Conservation (phyloP, 2,797 vertebrate genomes). For the Chiroxiphia lanceolata region DNA sequence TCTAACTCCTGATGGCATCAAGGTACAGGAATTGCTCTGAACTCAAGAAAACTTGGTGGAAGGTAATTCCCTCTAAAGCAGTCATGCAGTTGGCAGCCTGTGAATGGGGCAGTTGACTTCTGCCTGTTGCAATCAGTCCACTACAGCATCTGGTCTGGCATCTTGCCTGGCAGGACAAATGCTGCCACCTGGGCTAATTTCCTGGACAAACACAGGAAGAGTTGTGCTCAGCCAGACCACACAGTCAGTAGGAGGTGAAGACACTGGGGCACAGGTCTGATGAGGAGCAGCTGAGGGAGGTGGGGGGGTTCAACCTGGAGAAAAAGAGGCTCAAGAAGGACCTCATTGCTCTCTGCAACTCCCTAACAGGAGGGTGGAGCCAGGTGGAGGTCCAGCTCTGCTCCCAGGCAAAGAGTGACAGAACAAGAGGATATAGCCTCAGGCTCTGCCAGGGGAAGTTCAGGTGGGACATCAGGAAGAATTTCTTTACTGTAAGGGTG, state of each 20-base stretch:
- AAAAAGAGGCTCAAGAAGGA: not conserved
- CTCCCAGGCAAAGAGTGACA: not conserved
- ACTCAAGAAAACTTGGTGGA: not conserved
- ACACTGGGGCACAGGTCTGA: rapidly evolving
- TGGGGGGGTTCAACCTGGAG: not conserved
- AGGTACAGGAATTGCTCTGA: not conserved
- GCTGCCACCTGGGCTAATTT: not conserved
- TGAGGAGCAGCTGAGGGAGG: not conserved
- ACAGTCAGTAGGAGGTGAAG: not conserved
- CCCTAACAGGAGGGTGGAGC: rapidly evolving
- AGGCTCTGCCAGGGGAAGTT: rapidly evolving
- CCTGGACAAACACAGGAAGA: not conserved
- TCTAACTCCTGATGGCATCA: not conserved
- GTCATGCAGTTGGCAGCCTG: not conserved
- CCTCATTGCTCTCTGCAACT: rapidly evolving
- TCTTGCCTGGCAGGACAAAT: not conserved
- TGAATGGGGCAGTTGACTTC: not conserved
- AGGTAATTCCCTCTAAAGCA: not conserved
- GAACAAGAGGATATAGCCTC: rapidly evolving
- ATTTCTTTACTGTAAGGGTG: rapidly evolving
- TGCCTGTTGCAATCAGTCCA: not conserved
- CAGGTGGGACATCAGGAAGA: rapidly evolving
- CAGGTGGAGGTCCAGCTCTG: rapidly evolving
- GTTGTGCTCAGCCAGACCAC: not conserved
- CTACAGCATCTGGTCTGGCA: not conserved